Base-by-base conservation (phyloP, 2,888 invertebrate genomes). In the Lapara coniferarum region DNA sequence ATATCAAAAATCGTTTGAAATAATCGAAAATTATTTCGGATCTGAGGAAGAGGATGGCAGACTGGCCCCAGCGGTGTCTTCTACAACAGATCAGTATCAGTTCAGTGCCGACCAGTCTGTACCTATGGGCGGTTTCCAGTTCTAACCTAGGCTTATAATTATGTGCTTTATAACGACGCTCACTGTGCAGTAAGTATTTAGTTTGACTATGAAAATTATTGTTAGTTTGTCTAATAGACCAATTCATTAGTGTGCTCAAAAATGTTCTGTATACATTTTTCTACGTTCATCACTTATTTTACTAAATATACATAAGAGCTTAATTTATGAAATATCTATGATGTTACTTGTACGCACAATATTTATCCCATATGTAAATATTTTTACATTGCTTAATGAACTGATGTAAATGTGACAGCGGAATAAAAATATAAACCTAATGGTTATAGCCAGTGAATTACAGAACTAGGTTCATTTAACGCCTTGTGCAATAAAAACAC, bases 1-100 rank as follows among this genome's bases (percentile, higher is more conserved):
- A 77, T 99, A 99, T 93, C 97, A 98, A 89, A 99, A 99, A 91
- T 98, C 99, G 67, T 99, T 98, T 88, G 98, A 98, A 87, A 98
- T 99, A 78, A 99, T 99, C 81, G 99, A 99, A 89, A 97, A 97
- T 85, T 99, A 97, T 94, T 99, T 99, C 88, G 97, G 98, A 19
- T 96, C 97, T n/a, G 98, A 98, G 82, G 98, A 98, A 83, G 98
- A 98, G 78, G 98, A 97, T 80, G 92, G 95, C 0, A 95, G 96
- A 68, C 95, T 98, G 12, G 98, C 97, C 52, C 98, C 97, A 0
- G 93, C 95, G 13, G 96, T 96, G 37, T 96, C 97, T 72, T 96
- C 97, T 77, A 95, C 95, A 6, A 95, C 95, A 16, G 95, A 96
- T 83, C 96, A 97, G 85, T 97, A 96, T 84, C 95, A 95, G 81